These are phyloP conservation scores for Sesamia nonagrioides DNA, from an alignment of 1,140 invertebrate genomes.

Conservation along the genomic window DNA sequence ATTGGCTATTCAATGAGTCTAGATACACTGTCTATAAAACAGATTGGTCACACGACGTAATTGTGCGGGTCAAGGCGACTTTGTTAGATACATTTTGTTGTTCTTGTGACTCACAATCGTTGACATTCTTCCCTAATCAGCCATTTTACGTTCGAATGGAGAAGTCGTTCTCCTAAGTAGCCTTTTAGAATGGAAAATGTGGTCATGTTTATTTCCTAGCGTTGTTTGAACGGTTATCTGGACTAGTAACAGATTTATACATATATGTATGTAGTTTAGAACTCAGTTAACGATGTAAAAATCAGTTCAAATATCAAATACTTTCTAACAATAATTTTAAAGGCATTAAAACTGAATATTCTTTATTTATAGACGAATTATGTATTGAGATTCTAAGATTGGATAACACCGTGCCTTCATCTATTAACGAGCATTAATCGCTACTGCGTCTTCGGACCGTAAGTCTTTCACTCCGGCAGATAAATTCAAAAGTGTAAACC, in stretches of 20 bases:
- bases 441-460: neutral
- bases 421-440: neutral
- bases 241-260: constrained; percentile 6
- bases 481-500: constrained; percentile 8
- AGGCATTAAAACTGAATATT: neutral
- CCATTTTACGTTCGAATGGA: constrained; percentile 30
- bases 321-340: neutral
- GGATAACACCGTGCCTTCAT: neutral
- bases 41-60: constrained; percentile 51
- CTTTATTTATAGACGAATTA: neutral
- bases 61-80: constrained; percentile 52
- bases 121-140: constrained; percentile 43
- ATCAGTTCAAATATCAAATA: neutral
- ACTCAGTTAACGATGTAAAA: constrained; percentile 1
- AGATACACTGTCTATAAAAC: constrained; percentile 55
- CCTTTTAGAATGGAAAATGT: constrained; percentile 44
- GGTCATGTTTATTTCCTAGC: constrained; percentile 16
- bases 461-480: constrained; percentile 10
- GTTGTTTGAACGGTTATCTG: constrained; percentile 36
- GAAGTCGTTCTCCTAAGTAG: constrained; percentile 35
- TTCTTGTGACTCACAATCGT: constrained; percentile 8
- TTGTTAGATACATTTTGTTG: constrained; percentile 29
- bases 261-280: too few relatives aligned
- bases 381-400: neutral
- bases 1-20: constrained; percentile 48